phyloP scores from a whole-genome alignment of 2,797 vertebrate genomes.

The Sebastes diploproa region DNA sequence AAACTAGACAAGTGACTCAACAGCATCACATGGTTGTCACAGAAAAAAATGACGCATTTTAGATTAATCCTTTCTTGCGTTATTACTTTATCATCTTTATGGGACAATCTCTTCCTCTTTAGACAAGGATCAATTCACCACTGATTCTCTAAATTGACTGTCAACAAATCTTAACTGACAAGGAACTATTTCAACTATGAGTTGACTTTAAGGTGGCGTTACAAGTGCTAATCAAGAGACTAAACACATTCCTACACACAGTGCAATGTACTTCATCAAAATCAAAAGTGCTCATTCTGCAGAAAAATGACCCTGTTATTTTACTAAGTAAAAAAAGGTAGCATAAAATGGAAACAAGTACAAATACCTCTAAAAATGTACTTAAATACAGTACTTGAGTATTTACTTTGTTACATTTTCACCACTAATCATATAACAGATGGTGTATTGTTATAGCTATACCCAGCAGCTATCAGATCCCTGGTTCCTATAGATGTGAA shows the following conservation, averaged over 20 bases:
- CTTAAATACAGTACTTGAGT: background rate
- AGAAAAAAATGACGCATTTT: background rate
- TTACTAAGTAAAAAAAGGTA: background rate
- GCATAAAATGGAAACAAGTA: background rate
- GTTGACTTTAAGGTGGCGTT: background rate
- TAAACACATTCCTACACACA: background rate
- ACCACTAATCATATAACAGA: background rate
- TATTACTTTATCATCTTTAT: background rate
- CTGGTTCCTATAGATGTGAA: background rate
- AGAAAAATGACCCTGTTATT: too few species aligned
- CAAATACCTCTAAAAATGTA: background rate
- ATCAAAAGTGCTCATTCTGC: too few species aligned
- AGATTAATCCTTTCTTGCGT: background rate
- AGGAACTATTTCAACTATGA: background rate
- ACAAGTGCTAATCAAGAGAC: background rate
- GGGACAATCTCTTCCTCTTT: background rate
- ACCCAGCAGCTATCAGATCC: background rate
- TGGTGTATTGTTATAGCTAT: background rate
- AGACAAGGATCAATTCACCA: background rate
- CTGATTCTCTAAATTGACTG: background rate
- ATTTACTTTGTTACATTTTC: background rate
- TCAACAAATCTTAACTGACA: background rate
- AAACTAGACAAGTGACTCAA: slow-evolving; percentile 31
- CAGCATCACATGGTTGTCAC: slow-evolving; percentile 12
- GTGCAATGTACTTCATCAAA: too few species aligned